Base-by-base conservation (phyloP, 2,113 vertebrate species). In the Gopherus flavomarginatus region DNA sequence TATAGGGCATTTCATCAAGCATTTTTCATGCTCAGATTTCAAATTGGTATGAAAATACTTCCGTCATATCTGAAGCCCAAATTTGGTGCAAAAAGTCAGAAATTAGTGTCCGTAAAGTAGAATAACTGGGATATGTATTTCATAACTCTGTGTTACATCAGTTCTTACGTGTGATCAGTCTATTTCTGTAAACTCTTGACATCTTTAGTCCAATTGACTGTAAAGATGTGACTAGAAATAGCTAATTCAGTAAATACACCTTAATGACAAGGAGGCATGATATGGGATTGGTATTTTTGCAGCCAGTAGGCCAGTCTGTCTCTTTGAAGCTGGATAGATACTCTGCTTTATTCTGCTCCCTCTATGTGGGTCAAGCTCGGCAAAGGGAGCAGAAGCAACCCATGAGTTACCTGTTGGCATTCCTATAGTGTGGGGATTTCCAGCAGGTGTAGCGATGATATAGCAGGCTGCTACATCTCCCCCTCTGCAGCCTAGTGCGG, bases 1-100 rank as follows among this genome's bases (percentile, higher is more conserved):
- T 65, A 90, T 75, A 95, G 50, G 85, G 72, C 54, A 65, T 94
- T 92, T 83, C 94, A 75, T 95, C 83, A 83, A 53, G 89, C 87
- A 65, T 88, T 95, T 79, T 86, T 82, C 92, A 27, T 81, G 90
- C 82, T 96, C 91, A 27, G 5, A 24, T 77, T 22, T 77, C 38
- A 77, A 35, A 42, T 77, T 77, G 12, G 38, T 44, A 24, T 44
- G 42, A 78, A 78, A 29, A 44, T 11, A 44, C 24, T 44, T 47
- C 22, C 24, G 31, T 22, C 65, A 44, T 44, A 77, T 27, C 24
- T 44, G 42, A 42, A 47, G 21, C 16, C 75, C 42, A 47, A 14
- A 78, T 78, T 78, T 44, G 75, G 13, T 78, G 11, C 24, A 78
- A 78, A 78, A 47, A 47, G 11, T 78, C 7, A 4, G 17, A 72